A percentile compares a stretch with the other conserved stretches of the same genome.
Evolutionary conservation across 1,140 invertebrate genomes (phyloP).

Genomic region (Neomicropteryx cornuta): DNA sequence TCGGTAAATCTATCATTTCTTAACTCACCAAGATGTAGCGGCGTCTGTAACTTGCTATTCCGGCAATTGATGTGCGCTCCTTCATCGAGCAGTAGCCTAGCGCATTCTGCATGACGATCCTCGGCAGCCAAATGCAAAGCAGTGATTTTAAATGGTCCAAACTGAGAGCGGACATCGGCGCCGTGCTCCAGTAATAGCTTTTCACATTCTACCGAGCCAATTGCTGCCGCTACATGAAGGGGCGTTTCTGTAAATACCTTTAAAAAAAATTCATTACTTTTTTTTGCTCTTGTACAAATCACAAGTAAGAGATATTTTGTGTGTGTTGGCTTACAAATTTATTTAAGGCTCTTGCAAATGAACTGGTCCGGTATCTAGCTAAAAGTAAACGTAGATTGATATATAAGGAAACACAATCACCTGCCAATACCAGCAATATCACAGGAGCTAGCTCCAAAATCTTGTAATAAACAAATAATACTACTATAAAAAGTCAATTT

Average conservation of each 20-base stretch:
- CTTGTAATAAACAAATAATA: too few relatives aligned
- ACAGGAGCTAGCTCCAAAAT: too few relatives aligned
- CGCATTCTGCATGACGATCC: slow-evolving; percentile 64
- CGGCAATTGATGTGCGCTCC: slow-evolving; percentile 54
- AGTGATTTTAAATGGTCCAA: slow-evolving; percentile 54
- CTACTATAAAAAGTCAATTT: too few relatives aligned
- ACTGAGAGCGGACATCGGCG: slow-evolving; percentile 63
- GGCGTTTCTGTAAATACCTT: slow-evolving; percentile 73
- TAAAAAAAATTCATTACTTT: slow-evolving; percentile 3
- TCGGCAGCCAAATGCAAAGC: slow-evolving; percentile 74
- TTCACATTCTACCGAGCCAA: slow-evolving; percentile 56
- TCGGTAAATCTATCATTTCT: too few relatives aligned
- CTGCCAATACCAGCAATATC: too few relatives aligned
- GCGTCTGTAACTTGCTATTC: slow-evolving; percentile 63
- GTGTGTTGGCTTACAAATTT: too few relatives aligned
- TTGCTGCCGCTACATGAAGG: slow-evolving; percentile 65
- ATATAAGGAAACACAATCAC: too few relatives aligned
- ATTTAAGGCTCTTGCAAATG: too few relatives aligned
- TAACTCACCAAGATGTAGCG: slow-evolving; percentile 53
- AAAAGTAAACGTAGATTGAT: too few relatives aligned
- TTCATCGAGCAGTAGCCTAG: slow-evolving; percentile 55
- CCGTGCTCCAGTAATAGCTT: slow-evolving; percentile 57
- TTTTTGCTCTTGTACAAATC: too few relatives aligned
- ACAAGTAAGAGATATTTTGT: too few relatives aligned
- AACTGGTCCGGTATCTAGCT: too few relatives aligned